Evolutionary conservation across 2,888 invertebrate species (phyloP), one percentile per base, ranked within the genome.

Genomic region (Euplexia lucipara): DNA sequence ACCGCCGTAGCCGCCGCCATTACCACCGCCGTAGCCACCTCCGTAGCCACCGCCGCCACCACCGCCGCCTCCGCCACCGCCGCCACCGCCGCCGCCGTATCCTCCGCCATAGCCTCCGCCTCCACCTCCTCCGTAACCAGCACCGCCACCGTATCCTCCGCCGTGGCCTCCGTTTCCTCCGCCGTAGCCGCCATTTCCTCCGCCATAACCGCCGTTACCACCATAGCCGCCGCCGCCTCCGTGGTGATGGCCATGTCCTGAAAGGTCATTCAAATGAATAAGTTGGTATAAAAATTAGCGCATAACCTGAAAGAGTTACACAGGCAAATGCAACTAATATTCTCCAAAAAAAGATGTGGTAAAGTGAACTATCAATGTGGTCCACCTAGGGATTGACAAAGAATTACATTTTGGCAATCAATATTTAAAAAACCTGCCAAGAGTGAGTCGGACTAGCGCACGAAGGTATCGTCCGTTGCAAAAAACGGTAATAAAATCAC

Each of bases 101-200:
- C 82, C 80, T 7, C 53, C 26, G 6, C 3, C 3, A 10, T 45
- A 26, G 0, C 44, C 18, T 2, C 32, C n/a, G 0, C 26, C 30
- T 0, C 12, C 5, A 0, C 42, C 58, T 0, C 16, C 1, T 18
- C 58, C 58, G 0, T 5, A 7, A 0, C 61, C 75, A 0, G 64
- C 58, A 1, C 80, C 78, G 2, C 58, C 42, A 3, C 72, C 69
- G 5, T 70, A 49, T 3, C 73, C 76, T 8, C 78, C 75, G 10
- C 80, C 78, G 0, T 75, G 74, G 3, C 70, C 78, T 0, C 79
- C 78, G 0, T 83, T 75, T 6, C 78, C 67, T 2, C 83, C 79
- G 0, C 82, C 80, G 9, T 79, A n/a, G n/a, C 30, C 32, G 32
- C 10, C 9, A 2, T 10, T 10, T 9, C 32, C 32, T 2, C 32